These are phyloP conservation scores for Xestoiulus laeticollis DNA, from an alignment of 2,888 invertebrate genomes.

Conservation along the genomic window DNA sequence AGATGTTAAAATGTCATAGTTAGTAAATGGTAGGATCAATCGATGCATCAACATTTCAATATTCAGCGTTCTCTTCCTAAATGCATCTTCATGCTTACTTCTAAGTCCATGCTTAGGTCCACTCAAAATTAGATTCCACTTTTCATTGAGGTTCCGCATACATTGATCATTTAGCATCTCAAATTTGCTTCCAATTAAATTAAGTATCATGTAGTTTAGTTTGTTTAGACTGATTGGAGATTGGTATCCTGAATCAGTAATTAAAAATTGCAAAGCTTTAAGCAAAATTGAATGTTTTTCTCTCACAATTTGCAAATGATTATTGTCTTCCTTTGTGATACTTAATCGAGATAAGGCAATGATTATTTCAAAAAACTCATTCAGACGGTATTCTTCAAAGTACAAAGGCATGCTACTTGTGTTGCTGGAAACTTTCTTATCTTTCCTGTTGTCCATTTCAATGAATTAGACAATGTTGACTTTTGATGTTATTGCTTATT, in stretches of 20 bases:
- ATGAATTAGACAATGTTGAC: background rate
- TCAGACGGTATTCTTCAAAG: background rate
- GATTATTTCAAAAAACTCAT: slow-evolving; percentile 5
- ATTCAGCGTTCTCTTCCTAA: background rate
- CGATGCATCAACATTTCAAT: background rate
- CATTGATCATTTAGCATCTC: background rate
- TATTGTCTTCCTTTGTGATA: background rate
- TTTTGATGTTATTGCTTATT: background rate
- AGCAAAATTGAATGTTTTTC: background rate
- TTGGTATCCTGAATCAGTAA: background rate
- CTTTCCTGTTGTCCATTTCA: background rate
- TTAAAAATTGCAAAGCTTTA: background rate
- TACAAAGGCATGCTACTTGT: background rate
- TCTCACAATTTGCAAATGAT: background rate
- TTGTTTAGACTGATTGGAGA: background rate
- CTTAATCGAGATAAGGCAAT: background rate
- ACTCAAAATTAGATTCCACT: background rate
- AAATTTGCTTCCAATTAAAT: background rate
- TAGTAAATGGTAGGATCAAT: background rate
- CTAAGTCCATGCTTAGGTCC: background rate
- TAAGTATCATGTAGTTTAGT: background rate
- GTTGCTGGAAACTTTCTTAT: background rate
- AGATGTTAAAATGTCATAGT: background rate
- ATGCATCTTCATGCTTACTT: background rate
- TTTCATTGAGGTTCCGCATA: background rate